Evolutionary conservation across 2,888 invertebrate species (phyloP).

Genomic region (Aphidius colemani): DNA sequence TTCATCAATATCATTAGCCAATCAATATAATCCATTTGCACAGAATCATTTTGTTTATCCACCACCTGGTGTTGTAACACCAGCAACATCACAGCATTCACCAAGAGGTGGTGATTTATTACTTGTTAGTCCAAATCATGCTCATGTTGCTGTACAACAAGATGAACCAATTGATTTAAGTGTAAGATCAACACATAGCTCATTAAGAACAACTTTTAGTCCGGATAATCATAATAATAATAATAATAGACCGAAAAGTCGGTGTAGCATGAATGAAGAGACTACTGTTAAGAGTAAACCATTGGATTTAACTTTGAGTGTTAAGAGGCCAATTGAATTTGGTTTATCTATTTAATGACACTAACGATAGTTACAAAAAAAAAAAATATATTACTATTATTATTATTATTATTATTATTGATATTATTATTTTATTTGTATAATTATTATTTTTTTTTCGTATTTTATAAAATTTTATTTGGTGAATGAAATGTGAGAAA

Average conservation of each 20-base stretch:
- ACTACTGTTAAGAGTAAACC: conserved; percentile 52
- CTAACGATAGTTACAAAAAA: too few relatives aligned
- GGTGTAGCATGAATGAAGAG: conserved; percentile 36
- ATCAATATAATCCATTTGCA: conserved; percentile 49
- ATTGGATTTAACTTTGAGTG: conserved; percentile 52
- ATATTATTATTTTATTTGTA: conserved; percentile 6
- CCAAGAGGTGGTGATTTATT: conserved; percentile 56
- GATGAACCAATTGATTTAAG: conserved; percentile 62
- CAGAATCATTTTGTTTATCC: conserved; percentile 47
- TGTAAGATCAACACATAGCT: conserved; percentile 50
- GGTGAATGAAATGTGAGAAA: conserved; percentile 13
- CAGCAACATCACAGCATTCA: conserved; percentile 49
- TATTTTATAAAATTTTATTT: conserved; percentile 2
- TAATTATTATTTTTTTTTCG: background rate
- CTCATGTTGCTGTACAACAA: conserved; percentile 59
- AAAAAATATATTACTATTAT: too few relatives aligned
- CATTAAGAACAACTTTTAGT: conserved; percentile 39
- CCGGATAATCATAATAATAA: conserved; percentile 19
- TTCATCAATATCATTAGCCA: conserved; percentile 51
- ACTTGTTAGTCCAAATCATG: conserved; percentile 58
- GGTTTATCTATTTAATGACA: conserved; percentile 38
- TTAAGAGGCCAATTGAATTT: conserved; percentile 50
- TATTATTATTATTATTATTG: background rate
- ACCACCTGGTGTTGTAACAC: conserved; percentile 50
- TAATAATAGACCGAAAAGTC: conserved; percentile 26